These are phyloP conservation scores for Lasioglossum morio DNA, from an alignment of 2,888 invertebrate genomes.

Conservation along the genomic window DNA sequence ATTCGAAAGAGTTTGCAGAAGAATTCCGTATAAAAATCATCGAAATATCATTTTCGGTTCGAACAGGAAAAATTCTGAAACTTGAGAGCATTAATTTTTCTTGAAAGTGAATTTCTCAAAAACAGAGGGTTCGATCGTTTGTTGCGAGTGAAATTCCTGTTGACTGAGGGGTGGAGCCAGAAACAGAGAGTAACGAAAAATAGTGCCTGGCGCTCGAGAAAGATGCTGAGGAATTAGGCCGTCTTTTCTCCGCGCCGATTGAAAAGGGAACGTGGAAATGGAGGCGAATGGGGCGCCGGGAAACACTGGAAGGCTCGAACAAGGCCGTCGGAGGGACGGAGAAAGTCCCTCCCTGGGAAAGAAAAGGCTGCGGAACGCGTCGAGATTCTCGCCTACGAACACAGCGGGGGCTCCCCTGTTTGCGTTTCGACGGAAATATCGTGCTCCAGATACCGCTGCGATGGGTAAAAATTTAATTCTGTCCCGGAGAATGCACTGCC, in stretches of 20 bases:
- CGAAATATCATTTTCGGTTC: too few species aligned
- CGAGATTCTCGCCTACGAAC: slow-evolving; percentile 16
- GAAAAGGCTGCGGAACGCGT: background rate
- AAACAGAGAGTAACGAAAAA: background rate
- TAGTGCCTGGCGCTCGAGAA: background rate
- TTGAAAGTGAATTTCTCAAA: background rate
- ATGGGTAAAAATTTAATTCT: slow-evolving; percentile 34
- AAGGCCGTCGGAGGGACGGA: background rate
- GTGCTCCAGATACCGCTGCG: slow-evolving; percentile 18
- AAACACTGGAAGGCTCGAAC: slow-evolving; percentile 7
- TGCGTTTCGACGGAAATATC: slow-evolving; percentile 20
- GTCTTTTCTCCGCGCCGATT: background rate
- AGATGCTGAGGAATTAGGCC: slow-evolving; percentile 14
- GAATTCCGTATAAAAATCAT: too few species aligned
- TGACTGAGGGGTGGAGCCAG: background rate
- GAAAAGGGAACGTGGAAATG: background rate
- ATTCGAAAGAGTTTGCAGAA: too few species aligned
- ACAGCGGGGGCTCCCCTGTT: background rate
- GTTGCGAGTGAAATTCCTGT: background rate
- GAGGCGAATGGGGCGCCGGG: background rate
- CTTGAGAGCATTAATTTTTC: too few species aligned
- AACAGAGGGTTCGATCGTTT: background rate
- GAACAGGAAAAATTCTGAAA: too few species aligned
- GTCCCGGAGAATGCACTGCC: background rate
- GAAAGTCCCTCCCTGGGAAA: slow-evolving; percentile 4